These are phyloP conservation scores for Agrochola circellaris DNA, from an alignment of 2,888 invertebrate genomes.

Conservation along the genomic window DNA sequence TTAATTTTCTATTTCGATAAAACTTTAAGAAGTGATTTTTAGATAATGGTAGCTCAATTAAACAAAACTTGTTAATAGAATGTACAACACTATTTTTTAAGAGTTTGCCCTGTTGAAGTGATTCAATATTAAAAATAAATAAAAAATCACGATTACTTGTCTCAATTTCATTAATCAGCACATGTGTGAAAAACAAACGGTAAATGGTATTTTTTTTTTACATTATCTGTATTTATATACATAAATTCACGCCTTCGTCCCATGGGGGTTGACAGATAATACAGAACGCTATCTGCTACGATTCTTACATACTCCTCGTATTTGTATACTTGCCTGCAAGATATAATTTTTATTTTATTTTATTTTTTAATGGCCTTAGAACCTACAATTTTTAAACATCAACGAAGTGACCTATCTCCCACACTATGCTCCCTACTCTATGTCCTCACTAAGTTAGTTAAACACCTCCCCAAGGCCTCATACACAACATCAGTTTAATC, in stretches of 20 bases:
- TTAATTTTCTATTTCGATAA: neutral
- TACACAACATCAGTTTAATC: slow-evolving; percentile 84
- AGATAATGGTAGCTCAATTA: neutral
- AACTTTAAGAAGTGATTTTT: neutral
- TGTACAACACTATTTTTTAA: too few relatives aligned
- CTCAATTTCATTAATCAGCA: neutral
- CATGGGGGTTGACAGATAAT: too few relatives aligned
- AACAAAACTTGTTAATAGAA: neutral
- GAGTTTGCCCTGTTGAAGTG: neutral
- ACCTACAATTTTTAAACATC: neutral
- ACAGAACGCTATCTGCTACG: too few relatives aligned
- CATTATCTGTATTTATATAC: too few relatives aligned
- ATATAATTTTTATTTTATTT: too few relatives aligned
- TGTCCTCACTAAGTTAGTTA: slow-evolving; percentile 77
- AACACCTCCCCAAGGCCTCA: slow-evolving; percentile 86
- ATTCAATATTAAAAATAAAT: neutral
- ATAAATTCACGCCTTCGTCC: too few relatives aligned
- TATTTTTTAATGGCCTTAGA: neutral
- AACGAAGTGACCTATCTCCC: slow-evolving; percentile 30
- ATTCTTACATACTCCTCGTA: too few relatives aligned
- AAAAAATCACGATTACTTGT: neutral
- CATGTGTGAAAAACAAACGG: neutral
- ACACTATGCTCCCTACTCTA: slow-evolving; percentile 55
- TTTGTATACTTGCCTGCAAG: too few relatives aligned
- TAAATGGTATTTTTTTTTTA: neutral